Evolutionary conservation across 2,888 invertebrate genomes (phyloP).

Genomic region (Encarsia formosa): DNA sequence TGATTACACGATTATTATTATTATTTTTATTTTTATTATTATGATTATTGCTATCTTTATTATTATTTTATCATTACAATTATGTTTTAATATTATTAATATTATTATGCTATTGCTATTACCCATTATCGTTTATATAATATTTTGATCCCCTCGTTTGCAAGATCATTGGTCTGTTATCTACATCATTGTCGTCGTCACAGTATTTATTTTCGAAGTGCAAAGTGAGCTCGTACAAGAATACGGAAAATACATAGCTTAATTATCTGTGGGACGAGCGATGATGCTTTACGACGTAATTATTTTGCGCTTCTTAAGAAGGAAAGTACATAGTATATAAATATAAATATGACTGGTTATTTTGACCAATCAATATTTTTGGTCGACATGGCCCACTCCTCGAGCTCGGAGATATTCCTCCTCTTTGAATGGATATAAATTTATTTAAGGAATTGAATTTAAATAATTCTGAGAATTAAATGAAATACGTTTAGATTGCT

Average conservation of each 20-base stretch:
- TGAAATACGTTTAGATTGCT: conserved; percentile 4
- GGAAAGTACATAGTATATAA: conserved; percentile 20
- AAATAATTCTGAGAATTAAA: conserved; percentile 13
- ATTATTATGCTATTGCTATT: conserved; percentile 30
- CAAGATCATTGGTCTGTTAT: conserved; percentile 28
- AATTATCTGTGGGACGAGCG: conserved; percentile 24
- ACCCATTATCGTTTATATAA: conserved; percentile 25
- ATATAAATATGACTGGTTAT: conserved; percentile 20
- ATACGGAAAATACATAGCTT: conserved; percentile 21
- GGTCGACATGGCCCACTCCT: conserved; percentile 14
- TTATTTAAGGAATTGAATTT: conserved; percentile 27
- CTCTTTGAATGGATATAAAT: conserved; percentile 22
- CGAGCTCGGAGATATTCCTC: conserved; percentile 9
- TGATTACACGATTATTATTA: neutral
- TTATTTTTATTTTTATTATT: conserved; percentile 12
- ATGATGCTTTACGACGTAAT: conserved; percentile 23
- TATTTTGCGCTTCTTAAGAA: conserved; percentile 26
- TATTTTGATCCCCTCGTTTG: conserved; percentile 19
- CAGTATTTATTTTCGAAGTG: conserved; percentile 7
- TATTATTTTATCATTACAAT: conserved; percentile 7
- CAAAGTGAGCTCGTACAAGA: conserved; percentile 5
- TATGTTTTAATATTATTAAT: no score
- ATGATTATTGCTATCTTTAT: conserved; percentile 11
- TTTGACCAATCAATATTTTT: conserved; percentile 17
- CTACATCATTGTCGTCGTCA: conserved; percentile 21